Percentiles rank a stretch among this genome's conserved stretches.
phyloP scores from a whole-genome alignment of 2,888 invertebrate genomes.

The Agyllia agylla region DNA sequence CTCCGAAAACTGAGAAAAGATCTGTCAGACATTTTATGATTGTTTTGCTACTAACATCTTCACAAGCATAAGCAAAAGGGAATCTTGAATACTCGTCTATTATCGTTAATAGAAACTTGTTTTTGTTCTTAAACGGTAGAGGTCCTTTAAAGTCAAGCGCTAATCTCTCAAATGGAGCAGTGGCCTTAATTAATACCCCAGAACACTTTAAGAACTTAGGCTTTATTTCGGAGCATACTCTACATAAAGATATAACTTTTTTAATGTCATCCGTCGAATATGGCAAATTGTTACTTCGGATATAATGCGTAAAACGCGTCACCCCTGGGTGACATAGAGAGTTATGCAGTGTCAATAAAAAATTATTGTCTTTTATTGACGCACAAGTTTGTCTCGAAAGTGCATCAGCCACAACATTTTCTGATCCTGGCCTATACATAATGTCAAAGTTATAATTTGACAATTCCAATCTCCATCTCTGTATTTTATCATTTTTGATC shows the following conservation, averaged over 20 bases:
- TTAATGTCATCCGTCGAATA: constrained; percentile 8
- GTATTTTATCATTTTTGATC: constrained; percentile 22
- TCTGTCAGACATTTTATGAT: not conserved
- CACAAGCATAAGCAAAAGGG: constrained; percentile 10
- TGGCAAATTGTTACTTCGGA: not conserved
- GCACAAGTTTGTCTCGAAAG: not conserved
- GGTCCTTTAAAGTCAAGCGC: not conserved
- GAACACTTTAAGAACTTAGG: not conserved
- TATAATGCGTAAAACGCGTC: not conserved
- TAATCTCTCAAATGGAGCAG: not conserved
- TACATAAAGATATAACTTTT: not conserved
- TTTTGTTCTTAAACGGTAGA: not conserved
- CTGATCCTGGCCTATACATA: constrained; percentile 12
- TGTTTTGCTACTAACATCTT: not conserved
- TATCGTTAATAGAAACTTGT: not conserved
- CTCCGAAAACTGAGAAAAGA: not conserved
- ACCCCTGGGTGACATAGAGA: not conserved
- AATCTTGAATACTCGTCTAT: not conserved
- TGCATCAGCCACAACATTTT: constrained; percentile 11
- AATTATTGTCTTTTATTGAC: not conserved
- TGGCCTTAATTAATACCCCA: not conserved
- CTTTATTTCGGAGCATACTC: constrained; percentile 7
- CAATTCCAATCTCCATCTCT: constrained; percentile 10
- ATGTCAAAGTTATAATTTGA: constrained; percentile 24
- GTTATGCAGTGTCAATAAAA: not conserved